Evolutionary conservation across 2,113 vertebrate species (phyloP), one percentile per base, ranked within the genome.

Genomic region (Chrysemys picta): DNA sequence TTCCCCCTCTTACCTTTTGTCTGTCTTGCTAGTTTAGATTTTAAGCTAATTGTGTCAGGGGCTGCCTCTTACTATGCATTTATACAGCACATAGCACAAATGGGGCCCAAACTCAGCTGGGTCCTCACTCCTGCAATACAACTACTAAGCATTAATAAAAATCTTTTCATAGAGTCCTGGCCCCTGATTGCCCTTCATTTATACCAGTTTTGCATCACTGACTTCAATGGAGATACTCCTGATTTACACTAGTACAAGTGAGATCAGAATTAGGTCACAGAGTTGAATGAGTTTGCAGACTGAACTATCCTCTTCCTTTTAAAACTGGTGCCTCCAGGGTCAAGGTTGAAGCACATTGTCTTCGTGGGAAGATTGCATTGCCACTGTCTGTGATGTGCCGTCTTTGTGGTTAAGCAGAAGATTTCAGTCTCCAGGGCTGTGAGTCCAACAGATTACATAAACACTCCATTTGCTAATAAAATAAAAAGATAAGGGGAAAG

Each of bases 101-200:
- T 75, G 42, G 4, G 65, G 35, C 25, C 87, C 85, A 80, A 81
- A 76, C 49, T 92, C 35, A 29, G 3, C 24, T 85, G 72, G 17
- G 19, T 78, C 52, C 80, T 76, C 22, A 42, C 80, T 90, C 79
- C 76, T 82, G 87, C 52, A 82, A 57, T 49, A 81, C 45, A 91
- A 93, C 91, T 87, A 91, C 54, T 92, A 81, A 82, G 80, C 94
- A 91, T 80, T 91, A 92, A 83, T 75, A 95, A 82, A 91, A 45
- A 93, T 54, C 13, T 95, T 94, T 91, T 83, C 79, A 53, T 86
- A 89, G 72, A 75, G 78, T 89, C 89, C 92, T 85, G 94, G 85
- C 29, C 82, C 76, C 95, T 89, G 93, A 82, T 21, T 91, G 56
- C 82, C 80, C 57, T 45, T 85, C 45, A 62, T 94, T 95, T 88